Base-by-base conservation (phyloP, 2,888 invertebrate species). In the Drosophila cognata region DNA sequence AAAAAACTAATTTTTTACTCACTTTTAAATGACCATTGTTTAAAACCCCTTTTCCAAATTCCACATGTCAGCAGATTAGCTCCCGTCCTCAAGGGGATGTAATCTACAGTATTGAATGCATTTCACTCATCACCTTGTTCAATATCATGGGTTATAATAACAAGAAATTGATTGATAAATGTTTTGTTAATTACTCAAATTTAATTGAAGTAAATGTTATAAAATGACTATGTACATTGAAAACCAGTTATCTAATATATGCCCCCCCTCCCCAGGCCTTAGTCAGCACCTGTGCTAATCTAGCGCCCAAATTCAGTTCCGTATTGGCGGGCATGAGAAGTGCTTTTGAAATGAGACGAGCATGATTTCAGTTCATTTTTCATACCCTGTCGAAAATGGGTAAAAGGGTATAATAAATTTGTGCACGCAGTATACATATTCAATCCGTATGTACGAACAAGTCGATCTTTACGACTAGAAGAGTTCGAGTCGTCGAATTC, bases 271-370 rank as follows among this genome's bases (percentile, higher is more conserved):
- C 55, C 0, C n/a, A 21, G 53, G 33, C 66, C 25, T 67, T 50
- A 38, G 56, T 41, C 25, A 56, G 61, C 70, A 61, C 36, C 56
- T 69, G 69, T 18, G 38, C 48, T 36, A 16, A 31, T 3, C 8
- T 55, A 41, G 33, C 10, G 6, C 3, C 52, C 36, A 21, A 28
- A 46, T 53, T 41, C 18, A 41, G 53, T 55, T 31, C n/a, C 56
- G 25, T 43, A 66, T 60, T 67, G 67, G 60, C 21, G 68, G 74
- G 67, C 56, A 74, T 85, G 85, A 85, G 68, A 72, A 63, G 71
- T 64, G 69, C 79, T 88, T 85, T 88, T 80, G 78, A 88, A 85
- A 85, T 85, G 85, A 84, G 84, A 56, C 69, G 67, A 86, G 87
- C 75, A 85, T 85, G 88, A 85, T 86, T 88, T 74, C 55, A 72